Percentiles rank a stretch among this genome's conserved stretches.
phyloP scores from a whole-genome alignment of 2,113 vertebrate species.

The Lepus timidus region DNA sequence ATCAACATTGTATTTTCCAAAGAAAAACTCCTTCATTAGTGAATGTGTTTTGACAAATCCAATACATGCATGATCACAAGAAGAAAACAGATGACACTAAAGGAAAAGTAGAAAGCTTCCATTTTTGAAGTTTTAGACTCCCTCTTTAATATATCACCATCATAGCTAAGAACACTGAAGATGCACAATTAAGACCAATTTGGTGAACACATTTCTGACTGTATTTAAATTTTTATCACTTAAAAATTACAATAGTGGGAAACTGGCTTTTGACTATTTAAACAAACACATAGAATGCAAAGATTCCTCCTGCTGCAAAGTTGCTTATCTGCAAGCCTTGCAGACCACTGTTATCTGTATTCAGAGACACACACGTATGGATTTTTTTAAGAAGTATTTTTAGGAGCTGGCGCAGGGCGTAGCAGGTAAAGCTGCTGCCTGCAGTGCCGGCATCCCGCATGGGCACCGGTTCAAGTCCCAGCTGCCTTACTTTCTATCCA shows the following conservation, averaged over 20 bases:
- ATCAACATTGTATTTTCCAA: slow-evolving; percentile 30
- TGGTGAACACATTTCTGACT: neutral
- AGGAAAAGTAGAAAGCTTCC: slow-evolving; percentile 8
- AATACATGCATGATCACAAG: neutral
- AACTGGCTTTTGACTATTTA: neutral
- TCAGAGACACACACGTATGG: neutral
- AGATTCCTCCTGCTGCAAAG: neutral
- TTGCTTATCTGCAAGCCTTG: neutral
- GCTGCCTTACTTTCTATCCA: too few species aligned
- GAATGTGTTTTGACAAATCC: neutral
- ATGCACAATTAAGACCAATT: neutral
- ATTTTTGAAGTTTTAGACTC: neutral
- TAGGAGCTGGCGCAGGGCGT: too few species aligned
- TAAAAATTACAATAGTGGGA: neutral
- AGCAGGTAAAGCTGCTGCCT: too few species aligned
- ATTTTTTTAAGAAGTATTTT: neutral
- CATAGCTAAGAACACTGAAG: neutral
- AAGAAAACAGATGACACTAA: neutral
- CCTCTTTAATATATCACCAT: neutral
- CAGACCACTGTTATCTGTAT: neutral
- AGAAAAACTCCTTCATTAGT: neutral
- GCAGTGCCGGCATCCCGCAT: too few species aligned
- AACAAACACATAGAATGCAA: neutral
- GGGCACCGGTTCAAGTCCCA: too few species aligned
- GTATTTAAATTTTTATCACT: neutral